Evolutionary conservation across 2,888 invertebrate genomes (phyloP).

Genomic region (Napeogenes inachia): DNA sequence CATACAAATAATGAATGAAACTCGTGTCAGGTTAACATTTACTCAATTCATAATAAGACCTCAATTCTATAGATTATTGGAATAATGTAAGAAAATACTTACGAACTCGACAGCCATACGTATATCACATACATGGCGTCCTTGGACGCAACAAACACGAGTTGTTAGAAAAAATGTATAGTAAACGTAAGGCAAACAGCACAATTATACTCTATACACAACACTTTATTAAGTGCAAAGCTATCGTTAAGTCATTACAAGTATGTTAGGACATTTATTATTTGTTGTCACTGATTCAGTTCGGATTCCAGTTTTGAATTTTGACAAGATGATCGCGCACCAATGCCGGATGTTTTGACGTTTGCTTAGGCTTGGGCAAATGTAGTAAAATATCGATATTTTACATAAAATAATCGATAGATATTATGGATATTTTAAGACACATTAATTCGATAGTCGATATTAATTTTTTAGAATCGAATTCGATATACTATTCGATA

Average conservation of each 20-base stretch:
- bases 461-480: no score
- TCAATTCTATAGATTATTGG: conserved; percentile 58
- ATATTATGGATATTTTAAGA: no score
- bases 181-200: conserved; percentile 60
- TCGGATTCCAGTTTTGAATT: conserved; percentile 54
- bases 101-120: conserved; percentile 76
- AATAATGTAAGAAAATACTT: conserved; percentile 74
- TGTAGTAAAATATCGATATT: no score
- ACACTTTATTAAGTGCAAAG: conserved; percentile 64
- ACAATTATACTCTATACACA: conserved; percentile 64
- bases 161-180: conserved; percentile 73
- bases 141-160: conserved; percentile 76
- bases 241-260: conserved; percentile 67
- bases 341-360: conserved; percentile 47
- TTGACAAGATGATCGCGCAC: conserved; percentile 79
- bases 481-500: no score
- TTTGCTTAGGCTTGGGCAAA: no score
- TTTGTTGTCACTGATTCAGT: conserved; percentile 66
- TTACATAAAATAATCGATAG: no score
- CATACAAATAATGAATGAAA: conserved; percentile 69
- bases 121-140: conserved; percentile 79
- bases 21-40: conserved; percentile 43
- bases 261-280: conserved; percentile 74
- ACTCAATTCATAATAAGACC: conserved; percentile 45
- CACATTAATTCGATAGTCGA: no score